Evolutionary conservation across 2,888 invertebrate genomes (phyloP).

Genomic region (Lacanobia oleracea): DNA sequence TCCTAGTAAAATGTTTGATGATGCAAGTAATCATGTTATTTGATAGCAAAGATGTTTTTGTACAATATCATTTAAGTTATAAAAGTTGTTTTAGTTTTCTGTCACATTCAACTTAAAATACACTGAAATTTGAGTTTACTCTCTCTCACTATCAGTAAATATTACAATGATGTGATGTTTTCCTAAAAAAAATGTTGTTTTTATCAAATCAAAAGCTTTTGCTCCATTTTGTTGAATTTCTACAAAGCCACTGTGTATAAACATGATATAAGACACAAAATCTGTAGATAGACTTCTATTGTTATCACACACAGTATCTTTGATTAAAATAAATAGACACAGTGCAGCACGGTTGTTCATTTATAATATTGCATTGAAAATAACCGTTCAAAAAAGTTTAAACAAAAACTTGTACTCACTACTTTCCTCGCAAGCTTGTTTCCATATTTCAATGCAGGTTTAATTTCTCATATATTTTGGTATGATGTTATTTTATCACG

Average conservation of each 20-base stretch:
- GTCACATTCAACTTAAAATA: constrained; percentile 3
- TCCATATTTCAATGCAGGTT: constrained; percentile 45
- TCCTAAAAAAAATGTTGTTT: not conserved
- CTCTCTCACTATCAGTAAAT: not conserved
- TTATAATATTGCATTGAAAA: constrained; percentile 25
- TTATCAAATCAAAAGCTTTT: constrained; percentile 7
- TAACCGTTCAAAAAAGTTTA: constrained; percentile 54
- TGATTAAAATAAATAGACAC: constrained; percentile 12
- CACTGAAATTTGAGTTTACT: not conserved
- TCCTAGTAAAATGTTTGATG: constrained; percentile 27
- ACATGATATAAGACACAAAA: constrained; percentile 8
- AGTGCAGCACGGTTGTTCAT: constrained; percentile 17
- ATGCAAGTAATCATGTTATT: constrained; percentile 41
- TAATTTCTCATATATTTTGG: constrained; percentile 34
- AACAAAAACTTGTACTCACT: constrained; percentile 57
- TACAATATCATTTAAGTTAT: not conserved
- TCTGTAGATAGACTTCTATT: constrained; percentile 26
- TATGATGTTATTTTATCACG: constrained; percentile 39
- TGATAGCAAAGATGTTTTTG: constrained; percentile 16
- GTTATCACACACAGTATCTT: constrained; percentile 41
- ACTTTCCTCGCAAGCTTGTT: constrained; percentile 43
- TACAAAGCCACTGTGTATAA: not conserved
- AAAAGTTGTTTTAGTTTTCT: not conserved
- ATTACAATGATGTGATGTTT: constrained; percentile 10
- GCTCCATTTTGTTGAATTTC: not conserved